These are phyloP conservation scores for Notothenia coriiceps DNA, from an alignment of 2,113 vertebrate species.

Conservation along the genomic window DNA sequence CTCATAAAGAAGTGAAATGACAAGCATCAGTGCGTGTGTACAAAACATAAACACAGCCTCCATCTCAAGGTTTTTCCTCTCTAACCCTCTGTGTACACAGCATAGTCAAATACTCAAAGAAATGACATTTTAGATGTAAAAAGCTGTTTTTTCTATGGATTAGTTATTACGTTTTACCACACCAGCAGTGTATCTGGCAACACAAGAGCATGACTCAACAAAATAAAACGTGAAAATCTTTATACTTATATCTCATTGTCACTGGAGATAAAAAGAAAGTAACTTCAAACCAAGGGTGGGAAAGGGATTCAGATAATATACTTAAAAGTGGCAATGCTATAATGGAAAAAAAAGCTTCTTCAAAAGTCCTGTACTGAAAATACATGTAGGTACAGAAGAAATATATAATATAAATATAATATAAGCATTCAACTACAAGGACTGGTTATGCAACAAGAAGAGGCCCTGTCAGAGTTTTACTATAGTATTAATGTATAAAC, in stretches of 20 bases:
- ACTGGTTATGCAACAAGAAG: too few species aligned
- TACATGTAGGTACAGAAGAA: too few species aligned
- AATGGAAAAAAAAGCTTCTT: neutral
- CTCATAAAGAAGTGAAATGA: neutral
- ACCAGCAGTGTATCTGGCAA: neutral
- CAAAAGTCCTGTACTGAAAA: too few species aligned
- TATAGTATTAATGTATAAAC: too few species aligned
- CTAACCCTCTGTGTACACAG: neutral
- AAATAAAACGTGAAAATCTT: neutral
- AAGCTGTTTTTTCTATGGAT: too few species aligned
- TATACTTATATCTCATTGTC: neutral
- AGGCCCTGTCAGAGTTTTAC: too few species aligned
- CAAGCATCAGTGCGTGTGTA: neutral
- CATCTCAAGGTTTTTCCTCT: too few species aligned
- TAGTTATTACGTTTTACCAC: neutral
- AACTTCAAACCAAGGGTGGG: neutral
- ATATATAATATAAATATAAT: too few species aligned
- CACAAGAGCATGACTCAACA: neutral
- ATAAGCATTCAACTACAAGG: too few species aligned
- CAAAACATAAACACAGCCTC: neutral
- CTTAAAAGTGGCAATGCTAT: neutral
- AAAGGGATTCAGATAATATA: neutral
- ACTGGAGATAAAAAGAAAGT: neutral
- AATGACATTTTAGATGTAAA: too few species aligned
- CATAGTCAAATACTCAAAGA: neutral